Percentiles rank a stretch among this genome's conserved stretches.
These are phyloP conservation scores for Chaetogeoica ovagalla DNA, from an alignment of 2,888 invertebrate species.

Conservation along the genomic window DNA sequence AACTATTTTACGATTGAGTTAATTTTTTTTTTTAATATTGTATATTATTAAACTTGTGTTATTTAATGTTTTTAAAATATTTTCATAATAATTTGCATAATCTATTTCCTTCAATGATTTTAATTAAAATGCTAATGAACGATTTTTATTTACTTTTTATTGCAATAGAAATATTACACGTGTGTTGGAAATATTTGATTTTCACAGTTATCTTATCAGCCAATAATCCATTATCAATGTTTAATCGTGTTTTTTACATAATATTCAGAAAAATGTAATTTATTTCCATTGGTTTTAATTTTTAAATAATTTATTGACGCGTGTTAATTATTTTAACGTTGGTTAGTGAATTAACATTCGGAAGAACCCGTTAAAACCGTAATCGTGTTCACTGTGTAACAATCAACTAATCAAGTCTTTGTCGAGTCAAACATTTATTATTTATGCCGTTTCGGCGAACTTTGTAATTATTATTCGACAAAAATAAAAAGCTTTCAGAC, in stretches of 20 bases:
- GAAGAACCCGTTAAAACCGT: conserved; percentile 13
- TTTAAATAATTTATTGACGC: too few relatives aligned
- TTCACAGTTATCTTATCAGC: too few relatives aligned
- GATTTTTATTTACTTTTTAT: not conserved
- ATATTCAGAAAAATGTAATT: too few relatives aligned
- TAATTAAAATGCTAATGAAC: not conserved
- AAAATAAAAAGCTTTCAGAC: conserved; percentile 4
- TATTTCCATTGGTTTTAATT: too few relatives aligned
- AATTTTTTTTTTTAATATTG: not conserved
- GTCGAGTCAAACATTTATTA: conserved; percentile 11
- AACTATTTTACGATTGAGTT: not conserved
- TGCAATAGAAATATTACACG: too few relatives aligned
- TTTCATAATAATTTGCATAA: not conserved
- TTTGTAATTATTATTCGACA: conserved; percentile 28
- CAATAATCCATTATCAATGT: too few relatives aligned
- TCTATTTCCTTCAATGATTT: not conserved
- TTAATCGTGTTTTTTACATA: too few relatives aligned
- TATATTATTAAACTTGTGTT: not conserved
- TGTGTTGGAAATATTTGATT: too few relatives aligned
- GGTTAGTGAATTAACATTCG: conserved; percentile 8
- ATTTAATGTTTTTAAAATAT: not conserved
- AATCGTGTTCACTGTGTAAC: conserved; percentile 22
- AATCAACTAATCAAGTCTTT: conserved; percentile 20
- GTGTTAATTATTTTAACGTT: conserved; percentile 16
- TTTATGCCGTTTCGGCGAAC: conserved; percentile 15